Base-by-base conservation (phyloP, 2,797 vertebrate species). In the Falco biarmicus region DNA sequence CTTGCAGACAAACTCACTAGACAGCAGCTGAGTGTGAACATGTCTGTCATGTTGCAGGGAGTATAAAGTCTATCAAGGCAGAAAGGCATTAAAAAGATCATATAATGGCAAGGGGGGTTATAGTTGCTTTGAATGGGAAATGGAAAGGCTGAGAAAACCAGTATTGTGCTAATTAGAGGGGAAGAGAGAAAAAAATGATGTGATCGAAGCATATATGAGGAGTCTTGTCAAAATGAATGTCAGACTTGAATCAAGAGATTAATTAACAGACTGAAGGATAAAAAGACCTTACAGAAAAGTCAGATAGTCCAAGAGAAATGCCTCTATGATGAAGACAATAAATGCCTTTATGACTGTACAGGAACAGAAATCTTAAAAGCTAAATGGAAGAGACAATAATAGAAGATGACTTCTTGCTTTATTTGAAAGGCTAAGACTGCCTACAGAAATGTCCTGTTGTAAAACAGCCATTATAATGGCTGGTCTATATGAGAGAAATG, bases 181-280 rank as follows among this genome's bases (percentile, higher is more conserved):
- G 15, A 95, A 83, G 65, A 77, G 41, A 64, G 25, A 68, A 70
- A 56, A 29, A 84, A 91, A n/a, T 16, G 0, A 51, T 11, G 4
- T 77, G 69, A 48, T 77, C 39, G 76, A 83, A 90, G 32, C 16
- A 31, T 54, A 34, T 51, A 37, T 70, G 31, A 83, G 32, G 15
- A 92, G 21, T 79, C 26, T 12, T 90, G 45, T 90, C 80, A 88
- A 94, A 95, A 92, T 64, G 13, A 90, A 71, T 73, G 47, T 68
- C 74, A 92, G 31, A 65, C 63, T 45, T 75, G 50, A 84, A 77
- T 41, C 48, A 60, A 68, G 37, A 68, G 8, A 41, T 17, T 89
- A 94, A 84, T 96, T 95, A 92, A 34, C 50, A 90, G 59, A 34
- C 50, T 82, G 39, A 85, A 90, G 66, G 32, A 75, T 78, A 77